Percentiles rank a stretch among this genome's conserved stretches.
phyloP scores from a whole-genome alignment of 2,888 invertebrate species.

The Leptogaster cylindrica region DNA sequence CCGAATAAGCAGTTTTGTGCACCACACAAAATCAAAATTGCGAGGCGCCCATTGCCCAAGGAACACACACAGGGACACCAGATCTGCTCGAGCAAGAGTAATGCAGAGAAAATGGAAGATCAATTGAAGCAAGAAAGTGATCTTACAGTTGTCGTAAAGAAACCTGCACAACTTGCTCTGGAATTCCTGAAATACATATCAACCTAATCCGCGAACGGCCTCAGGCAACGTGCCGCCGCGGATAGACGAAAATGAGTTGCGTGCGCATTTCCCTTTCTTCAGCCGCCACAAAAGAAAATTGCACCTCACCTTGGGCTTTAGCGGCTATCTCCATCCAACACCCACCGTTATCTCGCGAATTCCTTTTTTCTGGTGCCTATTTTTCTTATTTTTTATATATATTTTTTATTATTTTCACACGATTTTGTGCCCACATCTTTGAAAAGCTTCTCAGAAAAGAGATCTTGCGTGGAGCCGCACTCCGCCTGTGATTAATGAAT shows the following conservation, averaged over 20 bases:
- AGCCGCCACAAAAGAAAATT: slow-evolving; percentile 40
- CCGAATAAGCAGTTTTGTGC: too few species aligned
- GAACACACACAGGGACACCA: neutral
- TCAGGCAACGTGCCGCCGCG: neutral
- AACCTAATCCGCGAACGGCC: neutral
- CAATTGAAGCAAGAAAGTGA: slow-evolving; percentile 36
- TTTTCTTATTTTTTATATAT: neutral
- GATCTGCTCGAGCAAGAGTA: neutral
- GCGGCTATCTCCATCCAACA: too few species aligned
- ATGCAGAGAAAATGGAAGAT: slow-evolving; percentile 14
- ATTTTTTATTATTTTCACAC: slow-evolving; percentile 9
- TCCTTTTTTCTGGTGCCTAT: neutral
- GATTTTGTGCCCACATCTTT: neutral
- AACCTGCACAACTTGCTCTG: slow-evolving; percentile 21
- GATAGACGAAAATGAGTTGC: slow-evolving; percentile 18
- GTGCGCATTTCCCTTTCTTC: slow-evolving; percentile 48
- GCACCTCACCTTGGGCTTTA: neutral
- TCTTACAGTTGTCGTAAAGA: slow-evolving; percentile 15
- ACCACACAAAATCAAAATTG: neutral
- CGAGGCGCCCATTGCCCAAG: neutral
- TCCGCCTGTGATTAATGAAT: too few species aligned
- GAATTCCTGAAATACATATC: slow-evolving; percentile 2
- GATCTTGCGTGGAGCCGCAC: too few species aligned
- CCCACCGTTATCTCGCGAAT: neutral
- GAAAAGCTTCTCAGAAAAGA: neutral